Evolutionary conservation across 2,797 vertebrate genomes (phyloP), one percentile per base, ranked within the genome.

Genomic region (Nyctibius grandis): DNA sequence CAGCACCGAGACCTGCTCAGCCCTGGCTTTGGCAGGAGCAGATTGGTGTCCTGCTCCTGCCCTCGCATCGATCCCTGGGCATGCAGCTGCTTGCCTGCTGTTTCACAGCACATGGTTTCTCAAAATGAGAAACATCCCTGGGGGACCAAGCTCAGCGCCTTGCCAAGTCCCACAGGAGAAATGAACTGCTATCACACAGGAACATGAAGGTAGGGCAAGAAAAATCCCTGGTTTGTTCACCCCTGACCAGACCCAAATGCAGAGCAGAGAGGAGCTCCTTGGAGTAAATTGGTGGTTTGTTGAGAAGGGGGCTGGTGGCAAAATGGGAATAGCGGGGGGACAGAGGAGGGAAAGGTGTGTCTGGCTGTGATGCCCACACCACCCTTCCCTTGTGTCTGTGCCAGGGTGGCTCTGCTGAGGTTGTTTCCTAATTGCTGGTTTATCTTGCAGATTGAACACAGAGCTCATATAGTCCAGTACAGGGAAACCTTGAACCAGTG

Each of bases 261-360:
- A 54, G 38, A 21, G 44, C 3, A 7, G 56, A 16, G 12, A 50
- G 54, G 8, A 74, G 29, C 23, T 29, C 23, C 15, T 19, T 5
- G 8, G 18, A 42, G 7, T 7, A 11, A 12, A 1, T 0, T 0
- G 6, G 15, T n/a, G 21, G 1, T 5, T 44, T 15, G 8, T 17
- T 13, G 18, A 29, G 64, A 9, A 77, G 22, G 26, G 9, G 18
- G 28, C 23, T 77, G 40, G 21, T 2, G 8, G 9, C 0, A 9
- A 38, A 50, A 53, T 15, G 42, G 22, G 60, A 53, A 42, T 53
- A 33, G 6, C 38, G 34, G 9, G 22, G 15, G 29, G 26, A 2
- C 45, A 63, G 78, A 48, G 18, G 50, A 61, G 33, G 36, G 59
- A 16, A 36, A 5, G 12, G 4, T 0, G 9, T 0, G 2, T 22